Evolutionary conservation across 1,140 invertebrate species (phyloP).

Genomic region (Drosophila rufa): DNA sequence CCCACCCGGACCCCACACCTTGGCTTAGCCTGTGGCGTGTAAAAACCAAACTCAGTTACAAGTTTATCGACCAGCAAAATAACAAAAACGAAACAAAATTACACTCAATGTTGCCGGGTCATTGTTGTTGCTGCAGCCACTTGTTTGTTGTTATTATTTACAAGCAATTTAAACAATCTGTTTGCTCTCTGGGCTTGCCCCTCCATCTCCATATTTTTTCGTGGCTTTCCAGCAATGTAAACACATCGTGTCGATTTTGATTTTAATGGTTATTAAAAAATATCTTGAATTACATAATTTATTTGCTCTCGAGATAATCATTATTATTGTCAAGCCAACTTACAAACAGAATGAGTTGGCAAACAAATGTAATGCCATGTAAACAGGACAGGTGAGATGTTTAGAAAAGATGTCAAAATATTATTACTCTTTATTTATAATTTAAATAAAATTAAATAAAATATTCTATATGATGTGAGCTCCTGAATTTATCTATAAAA

Average conservation of each 20-base stretch:
- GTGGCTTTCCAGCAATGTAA: constrained; percentile 66
- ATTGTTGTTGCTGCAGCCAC: constrained; percentile 48
- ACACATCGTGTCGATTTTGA: constrained; percentile 31
- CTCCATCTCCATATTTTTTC: constrained; percentile 17
- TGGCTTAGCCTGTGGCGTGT: constrained; percentile 36
- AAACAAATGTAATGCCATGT: constrained; percentile 5
- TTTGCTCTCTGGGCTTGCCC: constrained; percentile 38
- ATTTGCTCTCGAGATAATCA: constrained; percentile 11
- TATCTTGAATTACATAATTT: constrained; percentile 2
- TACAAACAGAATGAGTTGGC: neutral
- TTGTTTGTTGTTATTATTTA: constrained; percentile 60
- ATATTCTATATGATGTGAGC: too few species aligned
- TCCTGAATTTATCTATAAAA: too few species aligned
- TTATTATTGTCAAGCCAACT: neutral
- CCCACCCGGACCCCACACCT: constrained; percentile 4
- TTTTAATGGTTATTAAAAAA: constrained; percentile 34
- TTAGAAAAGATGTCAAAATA: neutral
- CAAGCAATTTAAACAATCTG: constrained; percentile 80
- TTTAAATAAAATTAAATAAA: neutral
- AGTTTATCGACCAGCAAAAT: constrained; percentile 49
- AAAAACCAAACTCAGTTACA: constrained; percentile 63
- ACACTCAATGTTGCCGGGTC: constrained; percentile 53
- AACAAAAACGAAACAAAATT: constrained; percentile 36
- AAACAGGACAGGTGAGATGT: neutral
- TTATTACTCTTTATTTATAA: neutral